phyloP scores from a whole-genome alignment of 2,113 vertebrate genomes.

The Melanotaenia duboulayi region DNA sequence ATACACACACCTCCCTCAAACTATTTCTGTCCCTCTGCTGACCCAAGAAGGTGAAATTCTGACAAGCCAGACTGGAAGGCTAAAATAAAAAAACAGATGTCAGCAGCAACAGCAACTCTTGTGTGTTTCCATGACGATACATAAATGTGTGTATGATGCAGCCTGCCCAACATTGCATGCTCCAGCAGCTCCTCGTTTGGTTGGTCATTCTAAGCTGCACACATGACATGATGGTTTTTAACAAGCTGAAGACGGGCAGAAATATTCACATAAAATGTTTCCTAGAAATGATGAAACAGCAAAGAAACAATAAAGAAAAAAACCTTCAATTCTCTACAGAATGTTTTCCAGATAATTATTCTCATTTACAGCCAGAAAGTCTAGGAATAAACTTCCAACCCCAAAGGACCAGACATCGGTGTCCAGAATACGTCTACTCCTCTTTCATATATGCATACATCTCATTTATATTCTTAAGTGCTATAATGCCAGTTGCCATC shows the following conservation, averaged over 20 bases:
- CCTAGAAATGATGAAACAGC: neutral
- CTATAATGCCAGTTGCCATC: slow-evolving; percentile 1
- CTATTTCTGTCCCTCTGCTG: slow-evolving; percentile 20
- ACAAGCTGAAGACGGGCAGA: slow-evolving; percentile 15
- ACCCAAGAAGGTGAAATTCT: slow-evolving; percentile 43
- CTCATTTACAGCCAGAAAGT: neutral
- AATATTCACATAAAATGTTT: neutral
- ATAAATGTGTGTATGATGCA: neutral
- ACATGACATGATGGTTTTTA: slow-evolving; percentile 19
- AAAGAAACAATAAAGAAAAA: neutral
- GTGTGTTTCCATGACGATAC: neutral
- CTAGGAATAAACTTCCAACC: too few relatives aligned
- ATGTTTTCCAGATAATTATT: neutral
- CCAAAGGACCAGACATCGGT: neutral
- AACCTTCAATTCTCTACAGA: neutral
- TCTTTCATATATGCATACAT: neutral
- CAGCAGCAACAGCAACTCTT: slow-evolving; percentile 11
- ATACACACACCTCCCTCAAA: neutral
- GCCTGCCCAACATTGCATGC: slow-evolving; percentile 22
- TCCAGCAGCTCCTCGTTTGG: slow-evolving; percentile 23
- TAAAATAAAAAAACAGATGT: slow-evolving; percentile 36
- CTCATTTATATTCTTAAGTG: slow-evolving; percentile 28
- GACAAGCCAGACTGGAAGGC: slow-evolving; percentile 37
- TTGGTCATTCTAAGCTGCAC: slow-evolving; percentile 24
- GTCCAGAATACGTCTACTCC: neutral